These are phyloP conservation scores for Diorhabda elongata DNA, from an alignment of 1,140 invertebrate genomes.

Conservation along the genomic window DNA sequence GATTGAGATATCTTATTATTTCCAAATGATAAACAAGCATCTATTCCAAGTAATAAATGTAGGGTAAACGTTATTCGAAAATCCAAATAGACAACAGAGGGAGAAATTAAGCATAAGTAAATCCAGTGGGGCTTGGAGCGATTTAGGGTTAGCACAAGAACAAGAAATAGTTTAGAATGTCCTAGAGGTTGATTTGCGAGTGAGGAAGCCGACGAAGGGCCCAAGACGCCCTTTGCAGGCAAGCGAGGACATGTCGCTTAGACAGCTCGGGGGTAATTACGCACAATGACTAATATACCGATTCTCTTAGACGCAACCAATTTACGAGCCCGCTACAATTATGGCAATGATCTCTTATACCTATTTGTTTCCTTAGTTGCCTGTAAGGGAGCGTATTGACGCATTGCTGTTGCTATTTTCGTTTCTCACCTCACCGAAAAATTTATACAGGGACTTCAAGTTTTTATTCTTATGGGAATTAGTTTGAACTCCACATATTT, in stretches of 20 bases:
- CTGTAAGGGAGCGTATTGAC: constrained; percentile 24
- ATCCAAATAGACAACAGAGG: constrained; percentile 18
- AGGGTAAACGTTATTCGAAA: constrained; percentile 7
- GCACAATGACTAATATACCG: constrained; percentile 45
- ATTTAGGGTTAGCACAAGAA: background rate
- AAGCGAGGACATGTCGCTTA: constrained; percentile 45
- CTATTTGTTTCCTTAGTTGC: constrained; percentile 15
- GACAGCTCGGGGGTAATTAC: constrained; percentile 45
- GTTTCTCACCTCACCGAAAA: constrained; percentile 1
- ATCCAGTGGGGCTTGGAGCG: constrained; percentile 11
- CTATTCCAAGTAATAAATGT: background rate
- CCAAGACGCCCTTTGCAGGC: constrained; percentile 37
- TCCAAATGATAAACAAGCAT: background rate
- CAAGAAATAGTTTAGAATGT: constrained; percentile 29
- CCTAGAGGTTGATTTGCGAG: constrained; percentile 28
- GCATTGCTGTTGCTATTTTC: constrained; percentile 27
- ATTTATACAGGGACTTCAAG: no score
- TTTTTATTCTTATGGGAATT: no score
- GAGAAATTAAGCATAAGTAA: constrained; percentile 20
- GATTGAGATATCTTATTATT: background rate
- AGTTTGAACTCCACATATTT: no score
- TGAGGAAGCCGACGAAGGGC: constrained; percentile 31
- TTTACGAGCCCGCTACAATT: constrained; percentile 32
- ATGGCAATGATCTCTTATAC: constrained; percentile 20
- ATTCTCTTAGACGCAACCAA: constrained; percentile 34